A percentile compares a stretch with the other conserved stretches of the same genome.
phyloP scores from a whole-genome alignment of 2,888 invertebrate species.

The Hecatera dysodea region DNA sequence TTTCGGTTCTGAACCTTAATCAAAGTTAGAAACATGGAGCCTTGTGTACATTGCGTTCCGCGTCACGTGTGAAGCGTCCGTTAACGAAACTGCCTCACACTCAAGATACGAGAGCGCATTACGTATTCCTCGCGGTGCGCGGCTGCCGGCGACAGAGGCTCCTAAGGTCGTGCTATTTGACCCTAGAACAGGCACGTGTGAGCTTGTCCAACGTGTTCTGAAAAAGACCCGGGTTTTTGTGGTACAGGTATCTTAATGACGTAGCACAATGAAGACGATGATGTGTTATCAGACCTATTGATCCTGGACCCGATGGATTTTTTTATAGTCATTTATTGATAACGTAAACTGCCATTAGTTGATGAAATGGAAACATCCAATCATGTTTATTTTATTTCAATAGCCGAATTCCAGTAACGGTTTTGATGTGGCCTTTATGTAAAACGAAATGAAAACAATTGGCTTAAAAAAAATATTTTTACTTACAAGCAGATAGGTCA shows the following conservation, averaged over 20 bases:
- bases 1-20: slow-evolving; percentile 48
- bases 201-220: slow-evolving; percentile 46
- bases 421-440: slow-evolving; percentile 12
- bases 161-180: slow-evolving; percentile 63
- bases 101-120: slow-evolving; percentile 61
- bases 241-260: slow-evolving; percentile 41
- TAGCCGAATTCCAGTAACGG: background rate
- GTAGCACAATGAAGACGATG: slow-evolving; percentile 36
- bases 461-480: background rate
- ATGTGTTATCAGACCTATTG: slow-evolving; percentile 30
- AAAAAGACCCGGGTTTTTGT: slow-evolving; percentile 53
- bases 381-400: slow-evolving; percentile 5
- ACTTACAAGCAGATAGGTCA: background rate
- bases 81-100: slow-evolving; percentile 63
- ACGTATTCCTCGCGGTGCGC: slow-evolving; percentile 62
- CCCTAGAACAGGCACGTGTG: slow-evolving; percentile 59
- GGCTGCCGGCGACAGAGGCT: slow-evolving; percentile 55
- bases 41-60: slow-evolving; percentile 59
- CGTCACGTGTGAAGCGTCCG: slow-evolving; percentile 68
- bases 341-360: slow-evolving; percentile 9
- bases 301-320: slow-evolving; percentile 25
- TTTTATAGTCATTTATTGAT: slow-evolving; percentile 39
- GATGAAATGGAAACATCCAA: slow-evolving; percentile 24
- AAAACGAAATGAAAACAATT: background rate
- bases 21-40: slow-evolving; percentile 42